Evolutionary conservation across 1,140 invertebrate species (phyloP).

Genomic region (Tachypleus tridentatus): DNA sequence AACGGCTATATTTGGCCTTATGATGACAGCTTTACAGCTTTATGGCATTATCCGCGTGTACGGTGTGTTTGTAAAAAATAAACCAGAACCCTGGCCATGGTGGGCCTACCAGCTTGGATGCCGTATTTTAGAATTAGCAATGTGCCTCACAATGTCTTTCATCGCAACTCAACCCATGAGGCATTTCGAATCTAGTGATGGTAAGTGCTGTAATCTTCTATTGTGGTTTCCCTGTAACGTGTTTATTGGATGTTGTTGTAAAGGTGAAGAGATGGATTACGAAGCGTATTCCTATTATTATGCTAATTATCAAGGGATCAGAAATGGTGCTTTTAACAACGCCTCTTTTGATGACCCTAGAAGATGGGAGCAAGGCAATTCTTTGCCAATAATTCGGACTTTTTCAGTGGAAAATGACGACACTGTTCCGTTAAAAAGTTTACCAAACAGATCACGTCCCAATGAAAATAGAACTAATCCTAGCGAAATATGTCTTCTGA

Average conservation of each 20-base stretch:
- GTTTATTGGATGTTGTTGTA: conserved; percentile 14
- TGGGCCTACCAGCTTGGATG: conserved; percentile 78
- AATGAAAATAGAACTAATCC: conserved; percentile 1
- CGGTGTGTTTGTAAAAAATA: conserved; percentile 33
- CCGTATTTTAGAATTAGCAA: conserved; percentile 64
- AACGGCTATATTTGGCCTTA: conserved; percentile 63
- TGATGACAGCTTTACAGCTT: conserved; percentile 65
- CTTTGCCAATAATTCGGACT: conserved; percentile 19
- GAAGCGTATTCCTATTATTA: conserved; percentile 17
- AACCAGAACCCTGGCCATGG: conserved; percentile 57
- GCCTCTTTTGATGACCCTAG: conserved; percentile 2
- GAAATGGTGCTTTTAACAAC: conserved; percentile 5
- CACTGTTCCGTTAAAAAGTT: conserved; percentile 9
- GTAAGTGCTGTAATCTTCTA: conserved; percentile 2
- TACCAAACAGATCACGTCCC: not conserved
- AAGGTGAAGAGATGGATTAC: conserved; percentile 17
- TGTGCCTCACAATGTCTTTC: conserved; percentile 67
- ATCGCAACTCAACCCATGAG: conserved; percentile 48
- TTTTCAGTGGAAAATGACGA: conserved; percentile 6
- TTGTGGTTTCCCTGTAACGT: conserved; percentile 13
- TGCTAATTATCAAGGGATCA: conserved; percentile 17
- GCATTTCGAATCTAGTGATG: conserved; percentile 17
- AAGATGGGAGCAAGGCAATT: conserved; percentile 17
- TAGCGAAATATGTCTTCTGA: not conserved
- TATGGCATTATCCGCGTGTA: conserved; percentile 55